These are phyloP conservation scores for Dinoponera quadriceps DNA, from an alignment of 1,140 invertebrate genomes.

Conservation along the genomic window DNA sequence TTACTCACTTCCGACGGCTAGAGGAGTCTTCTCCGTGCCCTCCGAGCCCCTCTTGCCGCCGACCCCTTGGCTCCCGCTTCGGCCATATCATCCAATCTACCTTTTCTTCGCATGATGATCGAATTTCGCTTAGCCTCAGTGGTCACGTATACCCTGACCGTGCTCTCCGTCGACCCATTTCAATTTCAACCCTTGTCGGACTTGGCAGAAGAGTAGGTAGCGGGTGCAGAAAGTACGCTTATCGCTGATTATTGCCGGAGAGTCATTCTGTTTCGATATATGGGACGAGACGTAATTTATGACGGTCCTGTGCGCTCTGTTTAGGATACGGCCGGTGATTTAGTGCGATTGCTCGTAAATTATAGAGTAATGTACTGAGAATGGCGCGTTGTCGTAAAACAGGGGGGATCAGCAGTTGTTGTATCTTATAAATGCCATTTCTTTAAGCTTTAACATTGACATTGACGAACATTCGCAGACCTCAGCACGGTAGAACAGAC, in stretches of 20 bases:
- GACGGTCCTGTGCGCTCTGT: neutral
- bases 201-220: neutral
- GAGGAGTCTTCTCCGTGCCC: neutral
- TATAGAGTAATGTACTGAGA: neutral
- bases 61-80: neutral
- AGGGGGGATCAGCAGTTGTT: too few species aligned
- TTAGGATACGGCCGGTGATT: slow-evolving; percentile 1
- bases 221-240: slow-evolving; percentile 34
- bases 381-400: neutral
- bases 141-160: slow-evolving; percentile 51
- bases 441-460: too few species aligned
- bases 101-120: slow-evolving; percentile 76
- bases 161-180: slow-evolving; percentile 64
- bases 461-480: too few species aligned
- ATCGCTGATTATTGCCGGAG: slow-evolving; percentile 14
- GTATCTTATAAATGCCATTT: too few species aligned
- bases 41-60: neutral
- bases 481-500: too few species aligned
- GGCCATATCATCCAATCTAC: slow-evolving; percentile 75
- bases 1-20: slow-evolving; percentile 5
- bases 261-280: slow-evolving; percentile 22
- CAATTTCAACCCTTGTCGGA: slow-evolving; percentile 67
- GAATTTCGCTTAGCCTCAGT: slow-evolving; percentile 78
- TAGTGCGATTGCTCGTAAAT: slow-evolving; percentile 14
- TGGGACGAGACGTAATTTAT: slow-evolving; percentile 26